These are phyloP conservation scores for Campoletis sonorensis DNA, from an alignment of 1,140 invertebrate genomes.

Conservation along the genomic window DNA sequence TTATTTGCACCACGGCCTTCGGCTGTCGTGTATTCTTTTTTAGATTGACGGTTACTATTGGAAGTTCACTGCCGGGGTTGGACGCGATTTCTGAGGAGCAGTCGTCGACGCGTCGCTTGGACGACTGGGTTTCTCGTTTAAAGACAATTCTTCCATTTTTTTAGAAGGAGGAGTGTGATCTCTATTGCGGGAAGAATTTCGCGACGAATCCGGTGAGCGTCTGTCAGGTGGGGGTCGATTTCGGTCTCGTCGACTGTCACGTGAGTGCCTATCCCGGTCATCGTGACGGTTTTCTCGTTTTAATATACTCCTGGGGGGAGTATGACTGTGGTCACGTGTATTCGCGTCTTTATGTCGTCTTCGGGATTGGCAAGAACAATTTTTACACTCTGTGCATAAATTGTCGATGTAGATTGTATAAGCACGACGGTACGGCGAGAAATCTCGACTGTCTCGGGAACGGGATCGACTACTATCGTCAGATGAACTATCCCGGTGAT, in stretches of 20 bases:
- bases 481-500: not conserved
- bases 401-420: not conserved
- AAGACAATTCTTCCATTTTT: not conserved
- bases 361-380: not conserved
- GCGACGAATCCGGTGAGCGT: too few species aligned
- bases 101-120: not conserved
- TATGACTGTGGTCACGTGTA: not conserved
- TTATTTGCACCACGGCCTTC: not conserved
- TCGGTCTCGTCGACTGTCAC: not conserved
- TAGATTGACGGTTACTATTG: not conserved
- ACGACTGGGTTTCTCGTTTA: not conserved
- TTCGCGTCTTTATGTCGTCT: not conserved
- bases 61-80: not conserved
- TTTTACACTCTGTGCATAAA: not conserved
- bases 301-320: not conserved
- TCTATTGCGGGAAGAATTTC: too few species aligned
- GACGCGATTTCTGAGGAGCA: not conserved
- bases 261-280: too few species aligned
- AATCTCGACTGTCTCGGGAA: not conserved
- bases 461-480: not conserved
- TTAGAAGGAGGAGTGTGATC: not conserved
- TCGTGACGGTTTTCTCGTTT: not conserved
- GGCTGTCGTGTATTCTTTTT: not conserved
- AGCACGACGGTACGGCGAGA: not conserved
- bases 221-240: not conserved